Conservation (phyloP, 2,113 vertebrate species). For the Sphyrna mokarran region DNA sequence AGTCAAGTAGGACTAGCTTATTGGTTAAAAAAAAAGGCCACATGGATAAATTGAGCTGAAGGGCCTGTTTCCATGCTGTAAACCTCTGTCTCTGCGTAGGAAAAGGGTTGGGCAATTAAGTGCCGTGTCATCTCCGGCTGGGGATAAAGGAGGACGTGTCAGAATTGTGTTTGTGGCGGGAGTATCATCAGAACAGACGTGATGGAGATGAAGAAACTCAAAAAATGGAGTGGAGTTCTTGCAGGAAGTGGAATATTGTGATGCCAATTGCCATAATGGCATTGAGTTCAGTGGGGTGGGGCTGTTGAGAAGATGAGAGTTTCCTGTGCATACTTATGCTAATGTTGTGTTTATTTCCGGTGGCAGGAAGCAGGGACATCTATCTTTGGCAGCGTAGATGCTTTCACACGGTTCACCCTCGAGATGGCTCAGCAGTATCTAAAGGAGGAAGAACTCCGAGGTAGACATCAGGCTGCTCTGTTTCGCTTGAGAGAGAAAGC, state of each 20-base stretch:
- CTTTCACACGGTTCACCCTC: constrained; percentile 37
- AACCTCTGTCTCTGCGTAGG: no score
- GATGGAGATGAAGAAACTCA: no score
- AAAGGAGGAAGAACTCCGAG: constrained; percentile 50
- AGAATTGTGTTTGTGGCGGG: no score
- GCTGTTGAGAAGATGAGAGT: background rate
- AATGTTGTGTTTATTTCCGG: constrained; percentile 42
- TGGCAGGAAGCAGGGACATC: background rate
- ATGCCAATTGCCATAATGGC: background rate
- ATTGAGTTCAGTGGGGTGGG: background rate
- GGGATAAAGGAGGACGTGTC: no score
- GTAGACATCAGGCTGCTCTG: constrained; percentile 48
- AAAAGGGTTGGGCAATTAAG: no score
- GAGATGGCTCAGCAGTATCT: constrained; percentile 49
- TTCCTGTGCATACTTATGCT: background rate
- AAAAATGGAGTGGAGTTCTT: no score
- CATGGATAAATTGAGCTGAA: no score
- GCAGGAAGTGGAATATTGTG: background rate
- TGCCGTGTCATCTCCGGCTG: no score
- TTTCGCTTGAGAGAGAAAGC: constrained; percentile 51
- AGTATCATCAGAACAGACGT: no score
- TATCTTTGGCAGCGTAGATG: constrained; percentile 35
- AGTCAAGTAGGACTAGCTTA: no score
- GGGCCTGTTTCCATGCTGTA: no score
- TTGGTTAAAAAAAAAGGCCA: no score